phyloP scores from a whole-genome alignment of 2,888 invertebrate genomes.

The Tanypteryx hageni region DNA sequence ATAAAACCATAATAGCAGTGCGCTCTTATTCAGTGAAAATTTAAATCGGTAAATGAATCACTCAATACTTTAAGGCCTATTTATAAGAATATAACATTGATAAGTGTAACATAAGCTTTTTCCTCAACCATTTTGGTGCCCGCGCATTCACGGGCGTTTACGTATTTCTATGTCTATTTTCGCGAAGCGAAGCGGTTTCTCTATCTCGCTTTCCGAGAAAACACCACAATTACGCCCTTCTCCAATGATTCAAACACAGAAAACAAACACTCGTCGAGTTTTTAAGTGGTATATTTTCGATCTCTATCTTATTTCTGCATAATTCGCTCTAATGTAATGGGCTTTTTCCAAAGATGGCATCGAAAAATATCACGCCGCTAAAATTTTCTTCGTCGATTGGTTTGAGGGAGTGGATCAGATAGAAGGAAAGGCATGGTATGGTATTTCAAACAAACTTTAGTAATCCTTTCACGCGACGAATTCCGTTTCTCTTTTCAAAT shows the following conservation, averaged over 20 bases:
- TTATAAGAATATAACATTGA: background rate
- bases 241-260: background rate
- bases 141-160: background rate
- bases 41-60: background rate
- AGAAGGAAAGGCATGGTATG: background rate
- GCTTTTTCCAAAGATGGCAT: background rate
- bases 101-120: background rate
- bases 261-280: background rate
- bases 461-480: background rate
- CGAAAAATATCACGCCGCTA: background rate
- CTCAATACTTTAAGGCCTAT: background rate
- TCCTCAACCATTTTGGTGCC: background rate
- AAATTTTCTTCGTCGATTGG: too few species aligned
- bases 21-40: too few species aligned
- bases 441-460: background rate
- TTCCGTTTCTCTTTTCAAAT: background rate
- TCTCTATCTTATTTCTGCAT: background rate
- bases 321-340: slow-evolving; percentile 12
- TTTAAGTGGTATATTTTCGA: background rate
- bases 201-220: background rate
- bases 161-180: background rate
- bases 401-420: too few species aligned
- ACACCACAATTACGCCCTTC: background rate
- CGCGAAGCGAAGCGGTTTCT: background rate
- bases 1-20: too few species aligned